These are phyloP conservation scores for Silurus meridionalis DNA, from an alignment of 2,113 vertebrate species.

Conservation along the genomic window DNA sequence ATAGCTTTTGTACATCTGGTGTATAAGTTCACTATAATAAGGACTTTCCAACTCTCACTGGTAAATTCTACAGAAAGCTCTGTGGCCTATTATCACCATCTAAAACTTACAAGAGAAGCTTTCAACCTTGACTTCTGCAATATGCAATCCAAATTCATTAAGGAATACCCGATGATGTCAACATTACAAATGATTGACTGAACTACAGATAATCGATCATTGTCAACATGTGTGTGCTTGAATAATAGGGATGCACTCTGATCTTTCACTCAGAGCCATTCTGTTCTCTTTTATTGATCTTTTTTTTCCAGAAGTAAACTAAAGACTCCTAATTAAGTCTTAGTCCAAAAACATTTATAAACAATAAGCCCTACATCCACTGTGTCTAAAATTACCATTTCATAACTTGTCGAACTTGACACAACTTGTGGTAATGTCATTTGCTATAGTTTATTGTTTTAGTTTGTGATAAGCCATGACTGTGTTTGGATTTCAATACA, in stretches of 20 bases:
- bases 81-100: background rate
- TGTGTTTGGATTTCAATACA: background rate
- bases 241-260: too few relatives aligned
- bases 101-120: background rate
- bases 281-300: background rate
- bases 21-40: background rate
- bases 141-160: background rate
- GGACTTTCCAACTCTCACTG: background rate
- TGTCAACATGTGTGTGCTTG: background rate
- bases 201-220: background rate
- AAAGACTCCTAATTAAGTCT: background rate
- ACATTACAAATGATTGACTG: background rate
- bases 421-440: background rate
- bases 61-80: background rate
- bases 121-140: background rate
- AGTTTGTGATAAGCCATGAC: background rate
- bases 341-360: too few relatives aligned
- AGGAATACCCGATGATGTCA: background rate
- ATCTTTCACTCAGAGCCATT: background rate
- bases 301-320: background rate
- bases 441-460: background rate
- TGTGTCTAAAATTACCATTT: background rate
- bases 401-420: background rate
- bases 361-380: too few relatives aligned
- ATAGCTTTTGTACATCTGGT: constrained; percentile 5